Evolutionary conservation across 30 jellyfish, hydroid and myxozoan genomes (phyloP).

Genomic region (Phacellophora camtschatica): DNA sequence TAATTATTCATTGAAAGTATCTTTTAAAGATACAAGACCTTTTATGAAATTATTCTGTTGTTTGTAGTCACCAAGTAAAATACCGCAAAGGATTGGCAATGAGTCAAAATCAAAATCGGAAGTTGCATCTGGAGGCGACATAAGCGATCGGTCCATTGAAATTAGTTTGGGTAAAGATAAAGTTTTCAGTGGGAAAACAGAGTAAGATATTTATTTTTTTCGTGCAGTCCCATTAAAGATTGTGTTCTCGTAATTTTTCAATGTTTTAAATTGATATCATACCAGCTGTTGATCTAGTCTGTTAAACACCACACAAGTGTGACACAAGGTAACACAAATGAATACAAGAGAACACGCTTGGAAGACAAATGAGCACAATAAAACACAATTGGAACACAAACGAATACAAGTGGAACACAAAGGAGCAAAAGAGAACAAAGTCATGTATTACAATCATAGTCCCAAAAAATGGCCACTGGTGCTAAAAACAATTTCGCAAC

Average conservation of each 20-base stretch:
- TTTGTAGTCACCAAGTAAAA: conserved; percentile 58
- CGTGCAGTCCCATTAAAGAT: too few relatives aligned
- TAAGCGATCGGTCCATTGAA: conserved; percentile 18
- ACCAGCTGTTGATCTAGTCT: too few relatives aligned
- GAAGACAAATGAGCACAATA: not conserved
- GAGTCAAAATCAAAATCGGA: conserved; percentile 28
- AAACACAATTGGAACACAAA: not conserved
- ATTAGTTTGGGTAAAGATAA: conserved; percentile 17
- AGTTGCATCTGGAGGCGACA: not conserved
- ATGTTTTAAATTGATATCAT: too few relatives aligned
- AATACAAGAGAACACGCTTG: not conserved
- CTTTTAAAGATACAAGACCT: too few relatives aligned
- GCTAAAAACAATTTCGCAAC: not conserved
- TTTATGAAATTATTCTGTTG: too few relatives aligned
- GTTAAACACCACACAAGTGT: not conserved
- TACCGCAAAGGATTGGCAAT: conserved; percentile 50
- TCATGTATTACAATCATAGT: too few relatives aligned
- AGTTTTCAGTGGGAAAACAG: not conserved
- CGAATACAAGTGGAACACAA: too few relatives aligned
- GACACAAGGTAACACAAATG: not conserved
- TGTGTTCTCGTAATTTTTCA: too few relatives aligned
- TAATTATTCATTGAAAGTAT: too few relatives aligned
- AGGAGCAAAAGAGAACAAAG: not conserved
- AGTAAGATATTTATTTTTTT: too few relatives aligned
- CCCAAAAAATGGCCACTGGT: not conserved